Base-by-base conservation (phyloP, 2,888 invertebrate genomes). In the Frankliniella intonsa region DNA sequence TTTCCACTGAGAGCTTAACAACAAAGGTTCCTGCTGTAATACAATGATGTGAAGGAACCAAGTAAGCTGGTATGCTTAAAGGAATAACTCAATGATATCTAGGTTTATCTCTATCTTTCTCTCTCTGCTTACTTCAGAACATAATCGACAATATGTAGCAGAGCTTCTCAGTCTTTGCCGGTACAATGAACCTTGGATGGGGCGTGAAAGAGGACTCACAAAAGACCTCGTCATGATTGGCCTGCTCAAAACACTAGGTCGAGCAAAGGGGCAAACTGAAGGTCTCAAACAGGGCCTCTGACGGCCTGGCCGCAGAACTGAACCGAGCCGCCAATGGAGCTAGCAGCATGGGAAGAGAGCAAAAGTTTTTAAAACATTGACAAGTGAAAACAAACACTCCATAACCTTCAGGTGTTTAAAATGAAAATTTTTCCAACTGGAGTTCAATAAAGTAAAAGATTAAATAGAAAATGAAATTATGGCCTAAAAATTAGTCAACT, bases 321-420 rank as follows among this genome's bases (percentile, higher is more conserved):
- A 76, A 22, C 69, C 69, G 25, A 62, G 65, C 49, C 50, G 62
- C 81, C 81, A 62, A 38, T 81, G 50, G 81, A 49, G 65, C 65
- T 65, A 19, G 38, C 22, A 38, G 25, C 17, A 69, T 81, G 65
- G 62, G 81, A n/a, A 55, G 81, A 65, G 81, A 49, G 50, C 27
- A 76, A 27, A 22, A 81, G 81, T 14, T 55, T 55, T 55, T 55
- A 55, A 55, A 14, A 55, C 7, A 55, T 55, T 12, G 55, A 12
- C 17, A 38, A 38, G 5, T 38, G 38, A 38, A 38, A 5, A 38
- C 38, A 38, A 38, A 38, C 38, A 3, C 38, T 38, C 38, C 38
- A 38, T 38, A 38, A 38, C 38, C 38, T 3, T 3, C n/a, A 3
- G 38, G 38, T 38, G 38, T 38, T 38, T 38, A 38, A 38, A 38